Percentiles rank a stretch among this genome's conserved stretches.
These are phyloP conservation scores for Genyomyrus donnyi DNA, from an alignment of 2,113 vertebrate genomes.

Conservation along the genomic window DNA sequence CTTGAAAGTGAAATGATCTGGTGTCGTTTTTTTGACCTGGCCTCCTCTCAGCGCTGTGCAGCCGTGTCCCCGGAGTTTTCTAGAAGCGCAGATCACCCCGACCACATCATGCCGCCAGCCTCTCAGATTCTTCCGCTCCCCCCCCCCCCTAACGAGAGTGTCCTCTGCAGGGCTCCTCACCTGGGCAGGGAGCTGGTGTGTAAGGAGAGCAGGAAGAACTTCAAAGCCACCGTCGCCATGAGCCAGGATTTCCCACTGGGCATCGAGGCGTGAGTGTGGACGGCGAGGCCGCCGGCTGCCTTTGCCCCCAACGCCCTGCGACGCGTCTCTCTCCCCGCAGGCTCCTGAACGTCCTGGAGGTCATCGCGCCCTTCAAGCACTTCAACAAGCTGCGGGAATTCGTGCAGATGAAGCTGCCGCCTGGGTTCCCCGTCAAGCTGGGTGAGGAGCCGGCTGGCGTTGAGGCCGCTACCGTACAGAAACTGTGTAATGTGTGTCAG, in stretches of 20 bases:
- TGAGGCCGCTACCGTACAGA: not conserved
- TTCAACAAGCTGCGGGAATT: slow-evolving; percentile 98
- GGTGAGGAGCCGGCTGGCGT: slow-evolving; percentile 56
- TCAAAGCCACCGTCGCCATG: slow-evolving; percentile 95
- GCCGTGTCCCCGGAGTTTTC: not conserved
- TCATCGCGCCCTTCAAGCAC: slow-evolving; percentile 95
- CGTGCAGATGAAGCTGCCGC: slow-evolving; percentile 96
- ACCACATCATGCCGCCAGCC: not conserved
- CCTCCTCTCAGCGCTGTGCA: not conserved
- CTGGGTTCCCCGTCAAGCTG: slow-evolving; percentile 91
- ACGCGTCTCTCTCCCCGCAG: slow-evolving; percentile 45
- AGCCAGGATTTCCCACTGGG: slow-evolving; percentile 92
- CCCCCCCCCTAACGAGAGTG: not conserved
- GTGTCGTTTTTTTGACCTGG: not conserved
- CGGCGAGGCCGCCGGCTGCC: not conserved
- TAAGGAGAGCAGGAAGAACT: slow-evolving; percentile 94
- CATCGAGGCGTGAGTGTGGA: slow-evolving; percentile 72
- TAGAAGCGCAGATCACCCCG: not conserved
- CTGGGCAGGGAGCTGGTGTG: slow-evolving; percentile 87
- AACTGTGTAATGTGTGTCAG: not conserved
- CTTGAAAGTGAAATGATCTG: not conserved
- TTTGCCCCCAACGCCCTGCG: not conserved
- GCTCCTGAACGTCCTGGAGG: slow-evolving; percentile 91
- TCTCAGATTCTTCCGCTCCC: not conserved
- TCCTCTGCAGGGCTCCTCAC: slow-evolving; percentile 74